Evolutionary conservation across 2,888 invertebrate species (phyloP).

Genomic region (Panopea generosa): DNA sequence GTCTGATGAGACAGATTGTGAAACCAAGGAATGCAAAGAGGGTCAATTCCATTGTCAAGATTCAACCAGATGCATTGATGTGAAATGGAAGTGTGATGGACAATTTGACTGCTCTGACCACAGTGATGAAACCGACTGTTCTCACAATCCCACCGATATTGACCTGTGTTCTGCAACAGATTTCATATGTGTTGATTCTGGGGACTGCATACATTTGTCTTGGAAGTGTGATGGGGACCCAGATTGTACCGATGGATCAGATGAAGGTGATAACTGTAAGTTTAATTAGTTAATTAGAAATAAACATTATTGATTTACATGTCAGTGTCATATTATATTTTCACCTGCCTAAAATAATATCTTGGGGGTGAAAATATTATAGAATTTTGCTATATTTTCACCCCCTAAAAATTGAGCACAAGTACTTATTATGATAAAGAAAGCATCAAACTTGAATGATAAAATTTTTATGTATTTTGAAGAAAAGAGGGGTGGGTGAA

Average conservation of each 20-base stretch:
- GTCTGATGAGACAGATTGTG: slow-evolving; percentile 70
- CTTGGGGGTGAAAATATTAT: no score
- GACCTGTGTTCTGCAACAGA: slow-evolving; percentile 90
- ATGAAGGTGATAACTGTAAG: slow-evolving; percentile 89
- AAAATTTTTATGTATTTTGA: no score
- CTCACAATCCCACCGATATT: not conserved
- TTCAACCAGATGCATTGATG: slow-evolving; percentile 64
- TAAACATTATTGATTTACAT: no score
- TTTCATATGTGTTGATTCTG: slow-evolving; percentile 91
- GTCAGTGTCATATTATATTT: no score
- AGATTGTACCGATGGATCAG: slow-evolving; percentile 93
- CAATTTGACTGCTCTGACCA: slow-evolving; percentile 87
- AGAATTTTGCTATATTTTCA: no score
- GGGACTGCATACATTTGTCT: slow-evolving; percentile 91
- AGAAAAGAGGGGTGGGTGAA: no score
- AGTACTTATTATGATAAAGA: no score
- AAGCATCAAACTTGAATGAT: no score
- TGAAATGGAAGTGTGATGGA: slow-evolving; percentile 89
- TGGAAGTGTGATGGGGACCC: slow-evolving; percentile 96
- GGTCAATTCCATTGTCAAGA: slow-evolving; percentile 96
- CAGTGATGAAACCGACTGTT: slow-evolving; percentile 72
- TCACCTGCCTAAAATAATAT: no score
- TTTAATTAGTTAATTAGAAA: no score
- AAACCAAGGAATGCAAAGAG: slow-evolving; percentile 67
- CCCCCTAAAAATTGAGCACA: no score